Evolutionary conservation across 2,797 vertebrate species (phyloP), one percentile per base, ranked within the genome.

Genomic region (Sebastes taczanowskii): DNA sequence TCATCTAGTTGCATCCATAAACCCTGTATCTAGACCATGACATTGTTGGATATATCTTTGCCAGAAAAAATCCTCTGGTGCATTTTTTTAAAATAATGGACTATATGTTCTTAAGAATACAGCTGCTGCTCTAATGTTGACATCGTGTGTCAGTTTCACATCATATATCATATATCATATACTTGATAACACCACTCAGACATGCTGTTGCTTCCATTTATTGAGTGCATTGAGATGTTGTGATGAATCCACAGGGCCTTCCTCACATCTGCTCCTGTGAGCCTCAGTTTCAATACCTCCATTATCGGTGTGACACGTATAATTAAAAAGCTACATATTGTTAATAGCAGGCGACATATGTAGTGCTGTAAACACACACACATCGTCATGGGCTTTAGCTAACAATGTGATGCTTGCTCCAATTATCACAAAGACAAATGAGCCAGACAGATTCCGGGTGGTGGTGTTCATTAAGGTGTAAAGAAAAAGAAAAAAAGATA

Each of bases 341-440:
- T 69, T 85, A 81, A 89, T 82, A 78, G 72, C 82, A 87, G 78
- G 71, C 81, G 88, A 88, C 86, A 87, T 64, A 80, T 80, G 71
- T 72, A 62, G 70, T 18, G 70, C 61, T 79, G 66, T 84, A 34
- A 81, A 89, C 86, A 78, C 71, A 75, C 71, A 75, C 32, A 76
- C 79, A 90, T 18, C 77, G 86, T 89, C 88, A 84, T 32, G 74
- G 87, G 86, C 68, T 83, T 86, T 73, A 25, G 59, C 56, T 66
- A 69, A 85, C 84, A 85, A 56, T 71, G 77, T 69, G 63, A 85
- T 14, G 63, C 65, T 80, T 81, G 74, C 35, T 84, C 73, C 71
- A 90, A 86, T 89, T 88, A 91, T 61, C 62, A 61, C 71, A 70
- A 27, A 70, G 62, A 89, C 82, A 91, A 89, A 89, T 80, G 71